A percentile compares a stretch with the other conserved stretches of the same genome.
These are phyloP conservation scores for Hofmannophila pseudospretella DNA, from an alignment of 2,888 invertebrate genomes.

Conservation along the genomic window DNA sequence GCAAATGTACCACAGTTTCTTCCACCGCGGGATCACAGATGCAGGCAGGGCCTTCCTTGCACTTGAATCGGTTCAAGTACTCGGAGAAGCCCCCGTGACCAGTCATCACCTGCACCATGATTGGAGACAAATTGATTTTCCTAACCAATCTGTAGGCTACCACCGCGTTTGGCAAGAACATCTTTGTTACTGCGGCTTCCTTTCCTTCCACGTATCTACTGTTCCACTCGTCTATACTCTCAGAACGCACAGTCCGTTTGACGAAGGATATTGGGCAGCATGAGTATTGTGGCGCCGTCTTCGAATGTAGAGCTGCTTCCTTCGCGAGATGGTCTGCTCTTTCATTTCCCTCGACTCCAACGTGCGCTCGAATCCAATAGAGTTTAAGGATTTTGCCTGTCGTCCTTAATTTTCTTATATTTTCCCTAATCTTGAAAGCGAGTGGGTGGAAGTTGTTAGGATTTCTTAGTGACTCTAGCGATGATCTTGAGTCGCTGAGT, in stretches of 20 bases:
- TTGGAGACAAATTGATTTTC: background rate
- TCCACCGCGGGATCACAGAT: background rate
- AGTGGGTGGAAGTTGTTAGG: background rate
- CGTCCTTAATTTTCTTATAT: background rate
- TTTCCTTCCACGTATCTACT: slow-evolving; percentile 4
- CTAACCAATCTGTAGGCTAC: background rate
- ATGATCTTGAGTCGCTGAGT: background rate
- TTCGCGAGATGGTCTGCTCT: slow-evolving; percentile 13
- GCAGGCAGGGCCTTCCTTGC: background rate
- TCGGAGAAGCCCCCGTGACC: slow-evolving; percentile 2
- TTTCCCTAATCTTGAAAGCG: background rate
- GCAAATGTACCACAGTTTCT: background rate
- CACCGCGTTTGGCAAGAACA: background rate
- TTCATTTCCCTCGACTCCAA: slow-evolving; percentile 11
- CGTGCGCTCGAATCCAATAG: slow-evolving; percentile 16
- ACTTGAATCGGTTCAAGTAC: slow-evolving; percentile 1
- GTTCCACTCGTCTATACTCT: background rate
- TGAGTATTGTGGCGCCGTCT: slow-evolving; percentile 5
- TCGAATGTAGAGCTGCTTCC: background rate
- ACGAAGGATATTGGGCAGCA: slow-evolving; percentile 9
- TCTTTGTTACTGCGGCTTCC: background rate
- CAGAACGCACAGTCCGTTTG: background rate
- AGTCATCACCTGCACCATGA: background rate
- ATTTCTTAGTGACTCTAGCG: background rate
- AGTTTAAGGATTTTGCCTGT: background rate